Evolutionary conservation across 2,113 vertebrate genomes (phyloP), one percentile per base, ranked within the genome.

Genomic region (Lycaon pictus): DNA sequence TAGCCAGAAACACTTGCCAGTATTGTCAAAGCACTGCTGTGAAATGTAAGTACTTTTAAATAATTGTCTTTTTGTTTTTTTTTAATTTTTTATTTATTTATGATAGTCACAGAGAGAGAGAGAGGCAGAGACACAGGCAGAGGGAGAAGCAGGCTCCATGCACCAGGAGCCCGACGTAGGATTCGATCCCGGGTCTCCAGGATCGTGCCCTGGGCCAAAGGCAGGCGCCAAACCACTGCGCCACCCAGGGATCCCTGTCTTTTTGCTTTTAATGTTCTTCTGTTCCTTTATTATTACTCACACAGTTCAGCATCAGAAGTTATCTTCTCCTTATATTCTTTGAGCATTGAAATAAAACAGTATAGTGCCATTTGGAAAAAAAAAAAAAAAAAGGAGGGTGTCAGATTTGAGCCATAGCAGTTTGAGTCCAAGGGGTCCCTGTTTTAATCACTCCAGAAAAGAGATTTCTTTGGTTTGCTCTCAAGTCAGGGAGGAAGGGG

Each of bases 281-380:
- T 63, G 12, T 93, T 77, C 8, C 16, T 93, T 88, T 86, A 12
- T 74, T 72, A 16, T 85, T 37, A 20, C 55, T 96, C 97, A 98
- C 95, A 93, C 98, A 96, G 62, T 92, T 97, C 35, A 58, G 71
- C 58, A 87, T 98, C 98, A 22, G 55, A 98, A 98, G 93, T 95
- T 60, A 23, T 97, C 88, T 94, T 97, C 96, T 96, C 96, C 98
- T 80, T 97, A 80, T 97, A 90, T 97, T 98, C 93, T 98, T 96
- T 96, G 93, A 96, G 93, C 80, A 71, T 92, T 97, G 97, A 98
- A 99, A 99, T 99, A 99, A 99, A 99, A 96, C 56, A 83, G 10
- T 96, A 29, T 92, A 72, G 81, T 98, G 96, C 93, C 97, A 91
- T 79, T 86, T 90, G 62, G 72, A 27, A 29, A 53, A 37, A 37